A percentile compares a stretch with the other conserved stretches of the same genome.
Evolutionary conservation across 1,140 invertebrate species (phyloP).

Genomic region (Ridgeia piscesae): DNA sequence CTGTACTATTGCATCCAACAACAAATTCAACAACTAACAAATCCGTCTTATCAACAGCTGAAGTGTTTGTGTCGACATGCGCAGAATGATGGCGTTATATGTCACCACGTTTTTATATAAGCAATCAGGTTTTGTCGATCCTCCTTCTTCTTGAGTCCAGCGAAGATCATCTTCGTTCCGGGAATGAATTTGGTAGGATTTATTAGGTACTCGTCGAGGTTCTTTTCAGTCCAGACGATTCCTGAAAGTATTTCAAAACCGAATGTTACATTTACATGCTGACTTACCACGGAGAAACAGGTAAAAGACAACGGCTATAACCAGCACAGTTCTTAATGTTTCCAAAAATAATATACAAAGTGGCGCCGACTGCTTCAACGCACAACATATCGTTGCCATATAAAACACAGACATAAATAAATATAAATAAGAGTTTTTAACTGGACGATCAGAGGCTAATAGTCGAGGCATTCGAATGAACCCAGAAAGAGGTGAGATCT

Average conservation of each 20-base stretch:
- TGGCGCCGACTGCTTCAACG: background rate
- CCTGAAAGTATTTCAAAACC: slow-evolving; percentile 62
- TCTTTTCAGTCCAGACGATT: slow-evolving; percentile 94
- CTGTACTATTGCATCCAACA: background rate
- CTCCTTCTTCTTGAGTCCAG: slow-evolving; percentile 93
- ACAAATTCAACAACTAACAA: background rate
- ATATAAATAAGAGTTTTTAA: too few species aligned
- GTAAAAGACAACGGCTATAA: background rate
- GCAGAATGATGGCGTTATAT: background rate
- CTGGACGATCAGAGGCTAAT: too few species aligned
- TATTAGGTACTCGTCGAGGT: slow-evolving; percentile 92
- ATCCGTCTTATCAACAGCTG: background rate
- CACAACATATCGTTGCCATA: too few species aligned
- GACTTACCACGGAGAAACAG: background rate
- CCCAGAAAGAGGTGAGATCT: too few species aligned
- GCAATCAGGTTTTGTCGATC: slow-evolving; percentile 96
- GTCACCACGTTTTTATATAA: slow-evolving; percentile 66
- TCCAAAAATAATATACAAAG: background rate
- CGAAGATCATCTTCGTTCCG: slow-evolving; percentile 99
- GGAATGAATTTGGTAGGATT: slow-evolving; percentile 98
- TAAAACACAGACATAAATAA: too few species aligned
- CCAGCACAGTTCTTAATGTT: background rate
- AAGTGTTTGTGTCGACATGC: background rate
- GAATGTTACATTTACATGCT: background rate
- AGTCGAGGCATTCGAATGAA: too few species aligned